Percentiles rank a stretch among this genome's conserved stretches.
These are phyloP conservation scores for Porites lobata DNA, from an alignment of 92 coral and sea anemone species.

Conservation along the genomic window DNA sequence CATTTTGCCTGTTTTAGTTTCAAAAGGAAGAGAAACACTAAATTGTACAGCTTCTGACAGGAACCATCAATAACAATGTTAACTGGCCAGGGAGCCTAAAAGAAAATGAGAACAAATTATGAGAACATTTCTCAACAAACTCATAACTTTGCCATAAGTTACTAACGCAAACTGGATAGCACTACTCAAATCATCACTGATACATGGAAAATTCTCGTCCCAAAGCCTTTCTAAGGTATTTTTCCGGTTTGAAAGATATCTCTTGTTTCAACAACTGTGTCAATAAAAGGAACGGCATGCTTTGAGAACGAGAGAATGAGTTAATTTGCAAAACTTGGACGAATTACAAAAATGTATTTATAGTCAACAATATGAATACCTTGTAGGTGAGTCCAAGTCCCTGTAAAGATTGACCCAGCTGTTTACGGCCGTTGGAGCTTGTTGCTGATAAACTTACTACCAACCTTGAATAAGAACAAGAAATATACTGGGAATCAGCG, in stretches of 20 bases:
- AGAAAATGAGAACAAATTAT: background rate
- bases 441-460: slow-evolving; percentile 80
- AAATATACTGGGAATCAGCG: background rate
- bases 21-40: slow-evolving; percentile 89
- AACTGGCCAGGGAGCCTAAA: slow-evolving; percentile 98
- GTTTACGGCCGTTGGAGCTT: slow-evolving; percentile 41
- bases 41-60: slow-evolving; percentile 94
- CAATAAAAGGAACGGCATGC: too few species aligned
- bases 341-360: background rate
- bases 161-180: too few species aligned
- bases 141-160: too few species aligned
- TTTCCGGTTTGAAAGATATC: too few species aligned
- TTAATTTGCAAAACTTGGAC: too few species aligned
- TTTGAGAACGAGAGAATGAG: too few species aligned
- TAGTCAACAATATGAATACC: slow-evolving; percentile 45
- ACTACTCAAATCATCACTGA: too few species aligned
- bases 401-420: slow-evolving; percentile 73
- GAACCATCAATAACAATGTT: slow-evolving; percentile 87
- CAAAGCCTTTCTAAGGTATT: too few species aligned
- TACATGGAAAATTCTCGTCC: too few species aligned
- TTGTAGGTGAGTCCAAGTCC: slow-evolving; percentile 84
- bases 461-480: slow-evolving; percentile 50
- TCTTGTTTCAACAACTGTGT: too few species aligned
- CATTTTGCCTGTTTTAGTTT: slow-evolving; percentile 95
- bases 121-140: background rate